Conservation (phyloP, 1,140 invertebrate genomes). For the Andricus grossulariae region DNA sequence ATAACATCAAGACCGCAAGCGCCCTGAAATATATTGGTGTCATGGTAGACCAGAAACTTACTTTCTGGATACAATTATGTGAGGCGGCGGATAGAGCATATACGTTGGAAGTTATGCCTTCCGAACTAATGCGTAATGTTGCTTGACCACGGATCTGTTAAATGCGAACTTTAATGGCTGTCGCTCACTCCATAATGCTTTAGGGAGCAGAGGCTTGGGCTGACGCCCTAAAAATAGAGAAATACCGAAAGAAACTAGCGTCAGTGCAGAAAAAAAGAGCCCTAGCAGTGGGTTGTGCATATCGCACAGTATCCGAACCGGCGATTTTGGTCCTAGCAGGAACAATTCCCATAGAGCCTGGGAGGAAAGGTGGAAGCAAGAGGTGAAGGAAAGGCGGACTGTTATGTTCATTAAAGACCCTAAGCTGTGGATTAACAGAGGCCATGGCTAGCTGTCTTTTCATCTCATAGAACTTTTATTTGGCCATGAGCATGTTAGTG, state of each 20-base stretch:
- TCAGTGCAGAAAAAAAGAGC: constrained; percentile 31
- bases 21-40: background rate
- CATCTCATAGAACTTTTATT: too few relatives aligned
- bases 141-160: constrained; percentile 38
- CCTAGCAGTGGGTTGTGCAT: background rate
- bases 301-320: constrained; percentile 23
- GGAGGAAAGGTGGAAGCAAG: too few relatives aligned
- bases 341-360: background rate
- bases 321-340: background rate
- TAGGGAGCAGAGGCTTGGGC: constrained; percentile 48
- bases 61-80: too few relatives aligned
- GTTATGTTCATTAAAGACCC: too few relatives aligned
- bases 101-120: too few relatives aligned
- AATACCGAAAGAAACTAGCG: constrained; percentile 37
- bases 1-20: background rate
- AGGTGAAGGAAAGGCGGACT: too few relatives aligned
- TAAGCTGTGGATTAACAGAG: too few relatives aligned
- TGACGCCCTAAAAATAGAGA: constrained; percentile 31
- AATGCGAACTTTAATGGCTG: constrained; percentile 39
- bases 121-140: constrained; percentile 9
- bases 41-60: background rate
- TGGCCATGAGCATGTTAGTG: too few relatives aligned
- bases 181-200: constrained; percentile 42
- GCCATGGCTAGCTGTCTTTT: too few relatives aligned
- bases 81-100: too few relatives aligned